A percentile compares a stretch with the other conserved stretches of the same genome.
phyloP scores from a whole-genome alignment of 2,113 vertebrate species.

The Lanius collurio region DNA sequence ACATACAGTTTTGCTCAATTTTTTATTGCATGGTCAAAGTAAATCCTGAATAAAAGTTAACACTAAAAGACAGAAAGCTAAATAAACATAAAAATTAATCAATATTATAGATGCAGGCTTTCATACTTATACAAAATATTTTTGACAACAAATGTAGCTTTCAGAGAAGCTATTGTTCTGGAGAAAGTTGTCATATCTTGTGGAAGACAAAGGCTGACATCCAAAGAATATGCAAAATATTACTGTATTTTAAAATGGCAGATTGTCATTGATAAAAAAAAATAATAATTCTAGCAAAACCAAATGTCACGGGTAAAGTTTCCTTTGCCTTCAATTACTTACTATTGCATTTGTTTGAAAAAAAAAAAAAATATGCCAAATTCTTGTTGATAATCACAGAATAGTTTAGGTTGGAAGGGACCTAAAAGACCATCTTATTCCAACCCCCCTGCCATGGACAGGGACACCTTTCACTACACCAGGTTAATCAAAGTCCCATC shows the following conservation, averaged over 20 bases:
- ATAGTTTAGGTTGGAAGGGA: neutral
- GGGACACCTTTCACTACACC: neutral
- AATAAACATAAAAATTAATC: neutral
- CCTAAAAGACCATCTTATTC: neutral
- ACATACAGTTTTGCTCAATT: neutral
- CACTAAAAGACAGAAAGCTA: neutral
- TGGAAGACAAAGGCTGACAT: neutral
- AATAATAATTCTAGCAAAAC: neutral
- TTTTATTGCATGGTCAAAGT: neutral
- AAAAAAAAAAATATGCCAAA: accelerated
- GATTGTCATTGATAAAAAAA: neutral
- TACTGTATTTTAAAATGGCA: neutral
- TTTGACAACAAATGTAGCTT: neutral
- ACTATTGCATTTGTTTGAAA: neutral
- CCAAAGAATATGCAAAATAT: neutral
- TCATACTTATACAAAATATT: neutral
- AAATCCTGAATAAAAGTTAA: neutral
- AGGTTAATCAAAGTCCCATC: neutral
- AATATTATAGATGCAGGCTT: neutral
- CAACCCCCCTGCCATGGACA: neutral
- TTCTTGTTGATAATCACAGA: neutral
- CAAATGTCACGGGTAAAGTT: neutral
- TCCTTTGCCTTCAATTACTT: neutral
- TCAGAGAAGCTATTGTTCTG: neutral
- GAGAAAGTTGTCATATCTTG: neutral